Evolutionary conservation across 1,140 invertebrate species (phyloP).

Genomic region (Nylanderia fulva): DNA sequence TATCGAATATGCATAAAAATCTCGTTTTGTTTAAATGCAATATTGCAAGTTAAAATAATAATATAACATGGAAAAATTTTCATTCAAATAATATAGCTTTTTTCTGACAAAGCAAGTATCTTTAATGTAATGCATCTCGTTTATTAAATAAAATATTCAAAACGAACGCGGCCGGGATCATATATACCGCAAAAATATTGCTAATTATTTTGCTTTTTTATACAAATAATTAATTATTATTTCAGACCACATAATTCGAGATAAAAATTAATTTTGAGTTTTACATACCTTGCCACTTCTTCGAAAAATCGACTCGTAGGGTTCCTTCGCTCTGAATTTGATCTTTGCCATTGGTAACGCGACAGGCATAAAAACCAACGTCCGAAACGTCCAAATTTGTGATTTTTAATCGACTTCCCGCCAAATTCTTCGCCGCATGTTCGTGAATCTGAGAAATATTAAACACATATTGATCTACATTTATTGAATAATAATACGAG

Average conservation of each 20-base stretch:
- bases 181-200: background rate
- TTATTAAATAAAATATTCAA: background rate
- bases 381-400: slow-evolving; percentile 88
- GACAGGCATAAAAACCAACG: slow-evolving; percentile 90
- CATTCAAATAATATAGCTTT: background rate
- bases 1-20: slow-evolving; percentile 8
- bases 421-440: slow-evolving; percentile 75
- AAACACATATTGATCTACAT: background rate
- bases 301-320: slow-evolving; percentile 86
- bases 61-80: background rate
- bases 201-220: background rate
- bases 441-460: slow-evolving; percentile 72
- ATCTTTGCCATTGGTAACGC: slow-evolving; percentile 88
- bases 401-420: slow-evolving; percentile 86
- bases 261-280: slow-evolving; percentile 23
- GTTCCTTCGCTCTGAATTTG: slow-evolving; percentile 88
- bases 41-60: slow-evolving; percentile 1
- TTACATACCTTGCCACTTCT: slow-evolving; percentile 74
- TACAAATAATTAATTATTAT: background rate
- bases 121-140: background rate
- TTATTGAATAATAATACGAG: background rate
- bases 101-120: background rate
- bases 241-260: background rate
- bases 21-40: background rate
- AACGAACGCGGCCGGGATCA: background rate